phyloP scores from a whole-genome alignment of 1,140 invertebrate species.

The Ceratina japonica region DNA sequence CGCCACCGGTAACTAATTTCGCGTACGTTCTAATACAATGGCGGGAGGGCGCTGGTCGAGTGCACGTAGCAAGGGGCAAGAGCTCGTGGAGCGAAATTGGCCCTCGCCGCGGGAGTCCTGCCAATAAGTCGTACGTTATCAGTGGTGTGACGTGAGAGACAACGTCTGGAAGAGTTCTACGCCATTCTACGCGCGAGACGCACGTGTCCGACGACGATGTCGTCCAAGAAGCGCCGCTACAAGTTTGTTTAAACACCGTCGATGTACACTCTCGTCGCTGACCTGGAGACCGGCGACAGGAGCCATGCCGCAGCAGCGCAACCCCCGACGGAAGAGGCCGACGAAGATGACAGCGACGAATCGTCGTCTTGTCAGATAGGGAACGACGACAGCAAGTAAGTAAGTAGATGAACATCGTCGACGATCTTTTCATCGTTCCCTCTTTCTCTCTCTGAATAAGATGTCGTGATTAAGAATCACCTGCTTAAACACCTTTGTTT shows the following conservation, averaged over 20 bases:
- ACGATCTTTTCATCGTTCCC: not conserved
- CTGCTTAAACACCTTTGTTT: not conserved
- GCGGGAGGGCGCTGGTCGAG: slow-evolving; percentile 42
- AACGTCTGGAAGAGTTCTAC: not conserved
- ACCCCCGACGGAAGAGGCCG: slow-evolving; percentile 47
- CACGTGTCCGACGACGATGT: slow-evolving; percentile 27
- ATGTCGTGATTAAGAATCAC: not conserved
- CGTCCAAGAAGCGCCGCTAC: slow-evolving; percentile 6
- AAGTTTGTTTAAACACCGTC: slow-evolving; percentile 27
- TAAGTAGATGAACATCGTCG: slow-evolving; percentile 41
- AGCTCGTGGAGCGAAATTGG: slow-evolving; percentile 35
- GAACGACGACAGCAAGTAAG: slow-evolving; percentile 59
- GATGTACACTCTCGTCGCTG: slow-evolving; percentile 56
- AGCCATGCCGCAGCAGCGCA: slow-evolving; percentile 55
- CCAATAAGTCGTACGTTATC: not conserved
- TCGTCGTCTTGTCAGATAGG: slow-evolving; percentile 60
- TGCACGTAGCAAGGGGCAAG: slow-evolving; percentile 18
- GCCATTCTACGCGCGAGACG: not conserved
- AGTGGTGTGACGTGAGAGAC: not conserved
- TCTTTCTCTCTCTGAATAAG: too few species aligned
- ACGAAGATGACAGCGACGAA: slow-evolving; percentile 57
- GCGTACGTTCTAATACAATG: not conserved
- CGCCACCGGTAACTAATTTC: not conserved
- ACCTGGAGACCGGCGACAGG: slow-evolving; percentile 46
- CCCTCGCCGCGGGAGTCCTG: not conserved